A percentile compares a stretch with the other conserved stretches of the same genome.
Conservation (phyloP, 2,797 vertebrate genomes). For the Tympanoctomys barrerae region DNA sequence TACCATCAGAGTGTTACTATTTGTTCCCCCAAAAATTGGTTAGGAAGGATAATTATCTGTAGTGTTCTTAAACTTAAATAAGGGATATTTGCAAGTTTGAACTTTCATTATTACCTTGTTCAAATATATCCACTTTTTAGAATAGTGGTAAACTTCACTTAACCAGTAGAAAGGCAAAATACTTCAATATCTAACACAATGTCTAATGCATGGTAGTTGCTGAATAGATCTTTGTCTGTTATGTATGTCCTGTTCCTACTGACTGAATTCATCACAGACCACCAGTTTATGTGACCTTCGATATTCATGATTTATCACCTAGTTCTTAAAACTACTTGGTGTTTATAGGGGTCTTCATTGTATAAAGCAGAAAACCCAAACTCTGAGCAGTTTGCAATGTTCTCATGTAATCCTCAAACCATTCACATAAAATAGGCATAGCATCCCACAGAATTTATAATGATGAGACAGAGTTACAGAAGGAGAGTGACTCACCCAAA, state of each 20-base stretch:
- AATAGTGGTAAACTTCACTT: conserved; percentile 44
- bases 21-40: conserved; percentile 6
- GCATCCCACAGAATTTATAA: neutral
- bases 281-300: conserved; percentile 52
- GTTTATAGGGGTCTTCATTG: neutral
- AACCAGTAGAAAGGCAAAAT: conserved; percentile 42
- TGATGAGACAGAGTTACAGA: conserved; percentile 20
- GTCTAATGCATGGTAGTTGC: neutral
- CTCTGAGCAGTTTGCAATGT: conserved; percentile 8
- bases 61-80: conserved; percentile 8
- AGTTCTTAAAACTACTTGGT: conserved; percentile 45
- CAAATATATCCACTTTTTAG: conserved; percentile 33
- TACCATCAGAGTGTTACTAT: neutral
- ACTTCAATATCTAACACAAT: conserved; percentile 43
- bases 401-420: neutral
- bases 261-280: conserved; percentile 12
- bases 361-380: conserved; percentile 52
- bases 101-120: conserved; percentile 33
- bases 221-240: conserved; percentile 33
- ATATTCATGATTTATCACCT: conserved; percentile 46
- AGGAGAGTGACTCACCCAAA: neutral
- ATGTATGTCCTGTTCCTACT: conserved; percentile 20
- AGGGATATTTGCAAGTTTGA: conserved; percentile 42
- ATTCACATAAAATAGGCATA: neutral
- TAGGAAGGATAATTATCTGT: conserved; percentile 35